Percentiles rank a stretch among this genome's conserved stretches.
Conservation (phyloP, 2,113 vertebrate species). For the Tapirus terrestris region DNA sequence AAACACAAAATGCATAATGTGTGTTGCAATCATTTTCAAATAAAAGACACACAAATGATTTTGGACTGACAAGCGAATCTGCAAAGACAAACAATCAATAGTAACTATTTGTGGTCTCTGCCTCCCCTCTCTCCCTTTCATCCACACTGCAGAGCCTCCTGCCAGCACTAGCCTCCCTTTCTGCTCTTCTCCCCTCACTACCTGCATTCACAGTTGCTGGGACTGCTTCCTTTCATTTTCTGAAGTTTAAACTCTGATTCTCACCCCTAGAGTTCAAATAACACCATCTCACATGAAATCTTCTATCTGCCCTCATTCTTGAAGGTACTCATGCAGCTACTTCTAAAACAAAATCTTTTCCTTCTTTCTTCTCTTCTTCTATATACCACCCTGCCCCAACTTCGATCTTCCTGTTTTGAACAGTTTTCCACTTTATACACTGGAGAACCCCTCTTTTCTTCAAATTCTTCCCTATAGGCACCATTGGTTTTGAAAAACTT, state of each 20-base stretch:
- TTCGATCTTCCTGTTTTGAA: not conserved
- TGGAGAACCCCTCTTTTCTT: not conserved
- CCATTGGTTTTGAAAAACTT: not conserved
- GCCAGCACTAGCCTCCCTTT: not conserved
- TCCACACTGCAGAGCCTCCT: not conserved
- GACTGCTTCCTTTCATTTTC: not conserved
- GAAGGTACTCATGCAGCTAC: not conserved
- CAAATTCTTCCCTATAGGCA: not conserved
- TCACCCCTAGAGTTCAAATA: not conserved
- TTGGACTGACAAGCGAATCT: not conserved
- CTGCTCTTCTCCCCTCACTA: not conserved
- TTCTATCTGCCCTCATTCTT: not conserved
- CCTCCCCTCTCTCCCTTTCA: not conserved
- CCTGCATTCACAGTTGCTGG: not conserved
- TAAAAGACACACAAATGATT: not conserved
- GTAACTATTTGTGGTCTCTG: not conserved
- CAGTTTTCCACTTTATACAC: not conserved
- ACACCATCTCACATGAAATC: not conserved
- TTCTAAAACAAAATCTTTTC: not conserved
- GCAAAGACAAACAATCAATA: not conserved
- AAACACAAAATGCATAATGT: not conserved
- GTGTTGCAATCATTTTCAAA: not conserved
- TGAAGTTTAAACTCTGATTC: constrained; percentile 12
- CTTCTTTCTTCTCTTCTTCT: not conserved
- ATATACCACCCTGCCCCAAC: not conserved